A percentile compares a stretch with the other conserved stretches of the same genome.
These are phyloP conservation scores for Drosophila ustulata DNA, from an alignment of 2,888 invertebrate species.

Conservation along the genomic window DNA sequence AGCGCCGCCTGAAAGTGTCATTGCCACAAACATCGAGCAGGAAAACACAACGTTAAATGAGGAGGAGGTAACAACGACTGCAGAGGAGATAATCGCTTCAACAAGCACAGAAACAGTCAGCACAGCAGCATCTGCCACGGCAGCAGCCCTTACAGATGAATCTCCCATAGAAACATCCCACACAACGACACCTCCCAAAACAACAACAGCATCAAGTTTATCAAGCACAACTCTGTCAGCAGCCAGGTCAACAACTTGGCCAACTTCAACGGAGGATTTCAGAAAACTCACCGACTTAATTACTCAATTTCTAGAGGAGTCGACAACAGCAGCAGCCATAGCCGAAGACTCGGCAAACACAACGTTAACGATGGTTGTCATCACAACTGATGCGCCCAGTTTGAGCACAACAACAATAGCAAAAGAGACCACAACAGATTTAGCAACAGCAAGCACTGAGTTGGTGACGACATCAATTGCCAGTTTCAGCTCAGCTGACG, in stretches of 20 bases:
- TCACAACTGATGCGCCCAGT: constrained; percentile 33
- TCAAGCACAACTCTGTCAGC: constrained; percentile 4
- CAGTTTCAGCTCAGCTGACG: constrained; percentile 1
- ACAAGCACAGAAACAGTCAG: constrained; percentile 11
- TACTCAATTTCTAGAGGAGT: constrained; percentile 51
- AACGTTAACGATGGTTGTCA: not conserved
- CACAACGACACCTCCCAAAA: constrained; percentile 20
- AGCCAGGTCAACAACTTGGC: constrained; percentile 36
- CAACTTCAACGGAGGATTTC: constrained; percentile 66
- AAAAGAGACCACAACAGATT: constrained; percentile 2
- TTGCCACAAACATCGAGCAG: not conserved
- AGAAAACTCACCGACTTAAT: constrained; percentile 59
- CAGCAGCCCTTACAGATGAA: too few relatives aligned
- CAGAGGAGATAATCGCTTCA: constrained; percentile 13
- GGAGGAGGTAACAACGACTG: constrained; percentile 2
- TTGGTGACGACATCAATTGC: constrained; percentile 2
- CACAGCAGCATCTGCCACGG: constrained; percentile 7
- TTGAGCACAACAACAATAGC: constrained; percentile 19
- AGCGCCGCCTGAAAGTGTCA: constrained; percentile 14
- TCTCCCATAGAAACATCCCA: not conserved
- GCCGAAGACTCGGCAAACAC: constrained; percentile 12
- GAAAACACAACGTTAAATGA: constrained; percentile 16
- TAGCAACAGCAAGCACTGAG: constrained; percentile 4
- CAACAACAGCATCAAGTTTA: constrained; percentile 11
- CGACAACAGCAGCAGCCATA: constrained; percentile 28